phyloP scores from a whole-genome alignment of 2,888 invertebrate species.

The Macaria notata region DNA sequence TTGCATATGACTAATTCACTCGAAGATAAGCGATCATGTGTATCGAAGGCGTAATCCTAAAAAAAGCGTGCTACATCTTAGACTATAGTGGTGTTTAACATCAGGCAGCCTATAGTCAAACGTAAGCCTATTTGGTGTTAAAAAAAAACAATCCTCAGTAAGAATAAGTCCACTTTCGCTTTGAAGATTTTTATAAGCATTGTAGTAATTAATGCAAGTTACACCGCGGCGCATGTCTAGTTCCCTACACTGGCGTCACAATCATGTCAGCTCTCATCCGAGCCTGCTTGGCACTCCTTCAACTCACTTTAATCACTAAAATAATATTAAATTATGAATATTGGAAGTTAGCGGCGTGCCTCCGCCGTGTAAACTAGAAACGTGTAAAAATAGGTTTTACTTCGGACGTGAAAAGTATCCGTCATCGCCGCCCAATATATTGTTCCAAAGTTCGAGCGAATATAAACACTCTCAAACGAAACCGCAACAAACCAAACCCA shows the following conservation, averaged over 20 bases:
- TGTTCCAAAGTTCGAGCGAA: slow-evolving; percentile 39
- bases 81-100: too few species aligned
- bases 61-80: too few species aligned
- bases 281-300: slow-evolving; percentile 18
- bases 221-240: background rate
- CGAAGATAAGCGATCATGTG: too few species aligned
- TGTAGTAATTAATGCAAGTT: background rate
- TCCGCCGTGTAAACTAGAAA: slow-evolving; percentile 22
- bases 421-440: slow-evolving; percentile 59
- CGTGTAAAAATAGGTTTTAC: slow-evolving; percentile 56
- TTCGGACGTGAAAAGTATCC: slow-evolving; percentile 53
- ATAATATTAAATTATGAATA: slow-evolving; percentile 28
- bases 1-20: too few species aligned
- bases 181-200: background rate
- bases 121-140: too few species aligned
- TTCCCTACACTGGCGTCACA: slow-evolving; percentile 6
- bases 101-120: too few species aligned
- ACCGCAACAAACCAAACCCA: background rate
- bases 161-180: too few species aligned
- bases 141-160: too few species aligned
- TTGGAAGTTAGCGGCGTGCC: slow-evolving; percentile 34
- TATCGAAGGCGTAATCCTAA: too few species aligned
- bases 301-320: slow-evolving; percentile 23
- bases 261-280: slow-evolving; percentile 4
- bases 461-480: slow-evolving; percentile 25